These are phyloP conservation scores for Trachythela sp. DNA, from an alignment of 64 coral and sea anemone species.

Conservation along the genomic window DNA sequence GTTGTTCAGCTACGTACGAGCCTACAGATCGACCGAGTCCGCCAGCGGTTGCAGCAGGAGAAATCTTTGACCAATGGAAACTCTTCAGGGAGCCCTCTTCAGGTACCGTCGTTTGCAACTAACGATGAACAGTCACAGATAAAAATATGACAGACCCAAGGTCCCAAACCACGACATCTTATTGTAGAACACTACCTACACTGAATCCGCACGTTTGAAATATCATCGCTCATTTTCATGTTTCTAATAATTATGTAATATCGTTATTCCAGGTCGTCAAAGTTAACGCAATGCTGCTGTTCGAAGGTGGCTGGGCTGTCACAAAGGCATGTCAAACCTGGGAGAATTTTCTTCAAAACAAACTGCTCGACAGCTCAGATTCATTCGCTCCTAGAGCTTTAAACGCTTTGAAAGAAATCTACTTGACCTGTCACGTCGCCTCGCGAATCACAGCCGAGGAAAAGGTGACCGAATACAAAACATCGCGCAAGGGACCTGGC, in stretches of 20 bases:
- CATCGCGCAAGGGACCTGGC: neutral
- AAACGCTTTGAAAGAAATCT: neutral
- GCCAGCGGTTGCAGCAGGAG: slow-evolving; percentile 11
- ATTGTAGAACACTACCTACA: too few relatives aligned
- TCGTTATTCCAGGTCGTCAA: neutral
- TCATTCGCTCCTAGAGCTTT: neutral
- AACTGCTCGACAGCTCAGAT: neutral
- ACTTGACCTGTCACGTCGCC: neutral
- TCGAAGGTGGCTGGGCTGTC: neutral
- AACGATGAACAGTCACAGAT: too few relatives aligned
- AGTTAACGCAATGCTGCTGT: neutral
- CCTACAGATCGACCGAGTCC: neutral
- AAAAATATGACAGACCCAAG: too few relatives aligned
- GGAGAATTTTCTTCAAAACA: slow-evolving; percentile 12
- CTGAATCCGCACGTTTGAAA: too few relatives aligned
- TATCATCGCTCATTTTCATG: too few relatives aligned
- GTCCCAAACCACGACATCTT: too few relatives aligned
- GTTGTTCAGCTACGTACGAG: neutral
- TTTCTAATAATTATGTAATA: too few relatives aligned
- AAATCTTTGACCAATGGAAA: neutral
- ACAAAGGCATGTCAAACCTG: neutral
- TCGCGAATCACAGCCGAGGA: neutral
- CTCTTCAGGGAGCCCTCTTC: neutral
- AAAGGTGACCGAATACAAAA: neutral
- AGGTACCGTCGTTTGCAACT: too few relatives aligned